Base-by-base conservation (phyloP, 2,797 vertebrate species). In the Neomorphus geoffroyi region DNA sequence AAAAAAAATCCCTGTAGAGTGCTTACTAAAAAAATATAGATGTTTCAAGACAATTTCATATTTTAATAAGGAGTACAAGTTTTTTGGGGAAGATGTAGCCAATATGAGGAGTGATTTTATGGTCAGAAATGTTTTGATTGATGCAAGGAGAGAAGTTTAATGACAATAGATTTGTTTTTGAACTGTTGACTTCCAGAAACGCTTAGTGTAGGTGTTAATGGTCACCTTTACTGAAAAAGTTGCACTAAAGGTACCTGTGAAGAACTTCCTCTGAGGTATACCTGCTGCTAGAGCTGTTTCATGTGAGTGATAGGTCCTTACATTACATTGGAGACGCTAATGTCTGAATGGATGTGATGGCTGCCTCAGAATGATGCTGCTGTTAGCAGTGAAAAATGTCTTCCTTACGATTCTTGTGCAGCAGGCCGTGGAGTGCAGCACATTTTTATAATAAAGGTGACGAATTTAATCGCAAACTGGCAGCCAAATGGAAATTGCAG, bases 381-480 rank as follows among this genome's bases (percentile, higher is more conserved):
- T 74, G 94, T 98, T 98, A 98, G 97, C 96, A 94, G 94, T 98
- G 98, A 98, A 98, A 98, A 98, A 98, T 98, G 98, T 96, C 96
- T 97, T 98, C 94, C 97, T 98, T 96, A 96, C 18, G 78, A 93
- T 98, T 98, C 97, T 96, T 98, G 97, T 98, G 98, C 98, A 98
- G 97, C 96, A 98, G 98, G 97, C 98, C 71, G 75, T 98, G 98
- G 95, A 98, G 94, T 98, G 97, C 97, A 97, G 96, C 98, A 97
- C 97, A 96, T 97, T 98, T 98, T 97, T 98, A 98, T 98, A 98
- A 98, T 98, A 98, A 98, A 99, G 98, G 98, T 98, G 98, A 98
- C 98, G 98, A 98, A 98, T 98, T 98, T 98, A 98, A 98, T 98
- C 97, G 88, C 97, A 97, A 98, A 98, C 97, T 98, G 97, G 98